Evolutionary conservation across 2,888 invertebrate species (phyloP), one percentile per base, ranked within the genome.

Genomic region (Scaptomyza caliginosa): DNA sequence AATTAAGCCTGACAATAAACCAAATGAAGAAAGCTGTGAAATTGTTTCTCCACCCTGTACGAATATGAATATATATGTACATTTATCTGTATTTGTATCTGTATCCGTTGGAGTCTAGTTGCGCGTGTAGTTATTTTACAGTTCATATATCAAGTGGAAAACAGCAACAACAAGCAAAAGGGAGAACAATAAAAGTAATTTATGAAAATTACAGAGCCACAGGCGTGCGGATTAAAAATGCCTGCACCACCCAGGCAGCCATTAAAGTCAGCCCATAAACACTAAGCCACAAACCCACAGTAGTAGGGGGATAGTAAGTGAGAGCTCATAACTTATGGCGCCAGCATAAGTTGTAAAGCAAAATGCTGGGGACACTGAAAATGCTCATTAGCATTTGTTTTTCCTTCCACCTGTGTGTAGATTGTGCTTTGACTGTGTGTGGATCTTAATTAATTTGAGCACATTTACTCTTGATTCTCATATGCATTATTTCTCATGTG

Each of bases 161-260:
- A 39, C 16, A 11, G 13, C 42, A 62, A 43, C 34, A 46, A 26
- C 28, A 40, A 36, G 13, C 30, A 40, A 55, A 38, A 38, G 49
- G 10, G 55, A 45, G 67, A 73, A 77, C 77, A 83, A 88, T 90
- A 87, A 88, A 89, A 85, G 86, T 88, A 83, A 88, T 89, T 89
- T 89, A 90, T 89, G 88, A 89, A 90, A 90, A 89, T 83, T 87
- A 77, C 83, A 77, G 77, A 83, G 83, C 86, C 88, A 64, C 88
- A 88, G 78, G 83, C 80, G 73, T 77, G 75, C 77, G 86, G 82
- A 87, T 84, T 83, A 80, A 85, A 83, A 81, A 77, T 69, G 71
- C 81, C 49, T 62, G 67, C 60, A 56, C 66, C 60, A 66, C 64
- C 49, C 52, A 28, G 28, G 50, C 68, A 40, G 49, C 77, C 77